Percentiles rank a stretch among this genome's conserved stretches.
Conservation (phyloP, 37 sponge, comb jelly and placozoan species). For the Diacarnus erythraeanus region DNA sequence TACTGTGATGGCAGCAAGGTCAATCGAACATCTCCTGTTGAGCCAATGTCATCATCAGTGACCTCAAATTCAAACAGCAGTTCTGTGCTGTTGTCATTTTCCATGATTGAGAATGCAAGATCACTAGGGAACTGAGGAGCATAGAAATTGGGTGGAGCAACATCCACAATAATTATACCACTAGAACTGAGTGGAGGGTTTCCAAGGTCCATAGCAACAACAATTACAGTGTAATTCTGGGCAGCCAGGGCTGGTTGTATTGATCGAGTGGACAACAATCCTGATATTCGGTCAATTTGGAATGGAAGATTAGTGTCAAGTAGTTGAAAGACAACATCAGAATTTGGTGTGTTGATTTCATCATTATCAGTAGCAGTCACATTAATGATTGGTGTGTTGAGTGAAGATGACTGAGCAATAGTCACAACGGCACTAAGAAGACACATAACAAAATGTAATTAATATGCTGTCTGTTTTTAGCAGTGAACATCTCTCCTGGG, state of each 20-base stretch:
- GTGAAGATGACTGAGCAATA: constrained; percentile 15
- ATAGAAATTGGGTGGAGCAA: constrained; percentile 53
- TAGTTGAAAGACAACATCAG: constrained; percentile 23
- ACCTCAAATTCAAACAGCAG: constrained; percentile 19
- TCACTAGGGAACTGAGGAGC: constrained; percentile 29
- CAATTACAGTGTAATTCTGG: constrained; percentile 14
- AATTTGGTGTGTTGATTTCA: constrained; percentile 24
- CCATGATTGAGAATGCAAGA: constrained; percentile 14
- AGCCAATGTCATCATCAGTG: constrained; percentile 66
- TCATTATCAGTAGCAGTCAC: constrained; percentile 31
- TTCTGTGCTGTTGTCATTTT: constrained; percentile 32
- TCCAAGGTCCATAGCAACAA: constrained; percentile 50
- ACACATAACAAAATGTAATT: not conserved
- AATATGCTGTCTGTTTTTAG: not conserved
- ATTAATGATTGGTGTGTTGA: constrained; percentile 13
- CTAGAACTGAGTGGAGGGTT: constrained; percentile 42
- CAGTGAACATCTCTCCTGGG: too few species aligned
- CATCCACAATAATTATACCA: constrained; percentile 30
- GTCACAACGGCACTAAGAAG: not conserved
- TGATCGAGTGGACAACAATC: constrained; percentile 9
- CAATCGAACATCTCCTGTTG: constrained; percentile 35
- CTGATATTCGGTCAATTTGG: constrained; percentile 14
- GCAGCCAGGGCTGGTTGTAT: not conserved
- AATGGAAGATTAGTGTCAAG: constrained; percentile 31
- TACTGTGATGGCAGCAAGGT: constrained; percentile 21